phyloP scores from a whole-genome alignment of 1,140 invertebrate species.

The Zophobas morio region DNA sequence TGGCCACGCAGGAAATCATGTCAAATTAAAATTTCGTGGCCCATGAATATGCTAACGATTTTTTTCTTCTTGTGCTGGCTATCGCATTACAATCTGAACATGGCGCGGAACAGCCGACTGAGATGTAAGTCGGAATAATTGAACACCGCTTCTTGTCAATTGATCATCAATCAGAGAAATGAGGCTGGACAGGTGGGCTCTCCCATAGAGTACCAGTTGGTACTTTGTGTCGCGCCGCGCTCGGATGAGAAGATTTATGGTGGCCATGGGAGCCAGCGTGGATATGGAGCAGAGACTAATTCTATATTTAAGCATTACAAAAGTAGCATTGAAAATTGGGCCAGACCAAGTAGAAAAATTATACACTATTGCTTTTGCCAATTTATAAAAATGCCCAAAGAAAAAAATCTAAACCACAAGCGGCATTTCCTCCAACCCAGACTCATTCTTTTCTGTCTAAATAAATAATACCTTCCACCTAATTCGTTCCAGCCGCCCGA shows the following conservation, averaged over 20 bases:
- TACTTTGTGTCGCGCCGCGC: conserved; percentile 54
- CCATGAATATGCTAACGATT: conserved; percentile 38
- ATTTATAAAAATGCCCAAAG: too few species aligned
- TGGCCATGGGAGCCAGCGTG: too few species aligned
- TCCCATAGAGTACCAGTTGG: conserved; percentile 56
- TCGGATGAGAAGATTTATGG: conserved; percentile 50
- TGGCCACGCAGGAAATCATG: conserved; percentile 13
- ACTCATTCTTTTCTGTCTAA: too few species aligned
- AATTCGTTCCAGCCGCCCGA: too few species aligned
- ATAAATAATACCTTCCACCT: too few species aligned
- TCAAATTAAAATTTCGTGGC: conserved; percentile 28
- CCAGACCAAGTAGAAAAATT: too few species aligned
- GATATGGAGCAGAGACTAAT: too few species aligned
- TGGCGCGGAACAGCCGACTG: conserved; percentile 37
- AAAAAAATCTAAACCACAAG: too few species aligned
- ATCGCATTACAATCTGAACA: conserved; percentile 35
- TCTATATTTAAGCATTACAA: too few species aligned
- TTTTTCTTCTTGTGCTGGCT: conserved; percentile 4
- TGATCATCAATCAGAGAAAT: conserved; percentile 62
- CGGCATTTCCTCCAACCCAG: too few species aligned
- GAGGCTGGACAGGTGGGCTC: conserved; percentile 59
- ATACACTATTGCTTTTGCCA: too few species aligned
- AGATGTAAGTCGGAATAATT: conserved; percentile 57
- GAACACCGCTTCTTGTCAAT: conserved; percentile 59
- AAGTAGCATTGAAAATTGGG: too few species aligned